Percentiles rank a stretch among this genome's conserved stretches.
Evolutionary conservation across 1,140 invertebrate species (phyloP).

Genomic region (Dendroctonus valens): DNA sequence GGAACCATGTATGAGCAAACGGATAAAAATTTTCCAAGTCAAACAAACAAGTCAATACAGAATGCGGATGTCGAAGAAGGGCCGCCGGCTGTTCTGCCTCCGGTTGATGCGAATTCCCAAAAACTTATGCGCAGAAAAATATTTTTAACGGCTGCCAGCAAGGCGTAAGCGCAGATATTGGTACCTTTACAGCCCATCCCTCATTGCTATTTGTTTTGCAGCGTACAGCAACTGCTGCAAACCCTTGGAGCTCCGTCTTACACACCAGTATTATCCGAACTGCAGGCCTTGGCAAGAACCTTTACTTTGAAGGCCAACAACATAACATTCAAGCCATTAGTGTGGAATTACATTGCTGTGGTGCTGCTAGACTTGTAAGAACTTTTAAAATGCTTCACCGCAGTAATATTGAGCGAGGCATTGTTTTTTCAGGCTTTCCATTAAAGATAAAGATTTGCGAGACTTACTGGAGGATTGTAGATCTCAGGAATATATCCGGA

Average conservation of each 20-base stretch:
- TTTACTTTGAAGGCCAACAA: constrained; percentile 60
- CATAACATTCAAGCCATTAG: constrained; percentile 58
- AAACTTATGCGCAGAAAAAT: constrained; percentile 58
- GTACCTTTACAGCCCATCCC: neutral
- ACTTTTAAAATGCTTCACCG: neutral
- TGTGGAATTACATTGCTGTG: constrained; percentile 58
- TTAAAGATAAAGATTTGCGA: constrained; percentile 34
- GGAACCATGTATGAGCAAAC: constrained; percentile 42
- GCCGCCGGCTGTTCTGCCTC: constrained; percentile 51
- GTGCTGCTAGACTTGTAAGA: constrained; percentile 54
- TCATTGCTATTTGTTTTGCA: constrained; percentile 22
- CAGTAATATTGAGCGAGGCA: neutral
- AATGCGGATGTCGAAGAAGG: constrained; percentile 36
- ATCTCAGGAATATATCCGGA: constrained; percentile 31
- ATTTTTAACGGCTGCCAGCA: constrained; percentile 57
- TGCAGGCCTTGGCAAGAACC: constrained; percentile 56
- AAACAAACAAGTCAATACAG: constrained; percentile 42
- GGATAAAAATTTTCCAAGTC: constrained; percentile 38
- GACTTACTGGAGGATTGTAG: constrained; percentile 31
- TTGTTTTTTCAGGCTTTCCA: constrained; percentile 34
- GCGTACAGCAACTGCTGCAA: constrained; percentile 37
- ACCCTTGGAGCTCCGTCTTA: constrained; percentile 20
- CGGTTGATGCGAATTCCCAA: constrained; percentile 58
- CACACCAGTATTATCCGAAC: constrained; percentile 44
- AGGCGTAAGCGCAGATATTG: constrained; percentile 45